Evolutionary conservation across 2,113 vertebrate species (phyloP).

Genomic region (Theristicus caerulescens): DNA sequence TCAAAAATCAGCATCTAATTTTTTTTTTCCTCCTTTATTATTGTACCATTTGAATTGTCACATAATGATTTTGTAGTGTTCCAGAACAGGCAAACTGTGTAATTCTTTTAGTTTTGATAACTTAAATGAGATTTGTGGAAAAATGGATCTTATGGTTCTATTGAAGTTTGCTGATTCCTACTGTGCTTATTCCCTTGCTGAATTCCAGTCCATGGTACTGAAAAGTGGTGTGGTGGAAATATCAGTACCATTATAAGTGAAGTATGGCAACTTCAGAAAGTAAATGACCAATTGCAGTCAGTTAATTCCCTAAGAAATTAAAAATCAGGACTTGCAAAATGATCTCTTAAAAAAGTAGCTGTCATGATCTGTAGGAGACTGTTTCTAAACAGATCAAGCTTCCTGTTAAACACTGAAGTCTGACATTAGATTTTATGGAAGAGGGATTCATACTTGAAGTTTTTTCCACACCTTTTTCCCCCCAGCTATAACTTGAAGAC

Average conservation of each 20-base stretch:
- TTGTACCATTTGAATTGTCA: background rate
- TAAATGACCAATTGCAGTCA: background rate
- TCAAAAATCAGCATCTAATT: background rate
- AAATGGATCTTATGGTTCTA: background rate
- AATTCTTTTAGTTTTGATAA: background rate
- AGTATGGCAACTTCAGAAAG: background rate
- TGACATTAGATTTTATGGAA: background rate
- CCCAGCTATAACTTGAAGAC: background rate
- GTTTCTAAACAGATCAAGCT: background rate
- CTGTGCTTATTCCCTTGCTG: background rate
- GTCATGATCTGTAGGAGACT: background rate
- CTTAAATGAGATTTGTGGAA: background rate
- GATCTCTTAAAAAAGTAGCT: background rate
- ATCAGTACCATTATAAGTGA: background rate
- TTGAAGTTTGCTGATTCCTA: background rate
- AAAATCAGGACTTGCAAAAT: background rate
- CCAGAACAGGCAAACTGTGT: background rate
- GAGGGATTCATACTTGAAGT: background rate
- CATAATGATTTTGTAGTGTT: background rate
- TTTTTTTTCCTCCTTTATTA: background rate
- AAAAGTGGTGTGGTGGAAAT: background rate
- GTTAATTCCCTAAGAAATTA: background rate
- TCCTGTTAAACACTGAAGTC: background rate
- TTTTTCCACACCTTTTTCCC: fast-evolving
- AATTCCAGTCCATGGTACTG: background rate